Percentiles rank a stretch among this genome's conserved stretches.
Conservation (phyloP, 2,888 invertebrate species). For the Caenorhabditis becei region DNA sequence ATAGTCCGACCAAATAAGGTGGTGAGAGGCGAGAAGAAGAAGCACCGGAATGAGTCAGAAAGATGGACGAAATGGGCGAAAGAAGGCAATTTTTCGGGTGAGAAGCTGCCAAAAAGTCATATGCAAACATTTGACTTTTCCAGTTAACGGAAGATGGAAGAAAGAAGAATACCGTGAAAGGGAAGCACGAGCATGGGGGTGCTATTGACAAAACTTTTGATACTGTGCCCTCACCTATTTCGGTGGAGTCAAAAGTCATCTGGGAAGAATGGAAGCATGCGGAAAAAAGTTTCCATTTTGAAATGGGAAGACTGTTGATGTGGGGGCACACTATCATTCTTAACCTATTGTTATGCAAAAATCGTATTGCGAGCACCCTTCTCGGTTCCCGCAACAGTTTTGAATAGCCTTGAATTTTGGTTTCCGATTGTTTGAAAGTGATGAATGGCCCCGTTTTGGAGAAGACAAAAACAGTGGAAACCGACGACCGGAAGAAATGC, state of each 20-base stretch:
- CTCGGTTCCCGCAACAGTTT: constrained; percentile 8
- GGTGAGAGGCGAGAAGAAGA: constrained; percentile 18
- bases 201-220: constrained; percentile 48
- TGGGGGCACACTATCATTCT: constrained; percentile 41
- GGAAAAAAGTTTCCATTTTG: constrained; percentile 1
- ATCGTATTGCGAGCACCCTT: constrained; percentile 42
- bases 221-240: constrained; percentile 13
- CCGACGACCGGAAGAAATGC: background rate
- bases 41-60: constrained; percentile 37
- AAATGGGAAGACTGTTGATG: background rate
- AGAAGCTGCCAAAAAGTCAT: constrained; percentile 48
- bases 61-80: constrained; percentile 32
- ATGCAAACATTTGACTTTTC: constrained; percentile 55
- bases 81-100: constrained; percentile 47
- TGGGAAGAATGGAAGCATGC: background rate
- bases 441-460: constrained; percentile 10
- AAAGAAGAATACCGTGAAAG: constrained; percentile 29
- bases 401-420: constrained; percentile 31
- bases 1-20: constrained; percentile 17
- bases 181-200: constrained; percentile 15
- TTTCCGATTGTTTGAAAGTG: constrained; percentile 32
- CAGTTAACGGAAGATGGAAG: constrained; percentile 38
- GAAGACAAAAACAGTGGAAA: constrained; percentile 44
- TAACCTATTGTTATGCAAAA: constrained; percentile 52
- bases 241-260: background rate